phyloP scores from a whole-genome alignment of 2,797 vertebrate species.

The Myotis daubentonii region DNA sequence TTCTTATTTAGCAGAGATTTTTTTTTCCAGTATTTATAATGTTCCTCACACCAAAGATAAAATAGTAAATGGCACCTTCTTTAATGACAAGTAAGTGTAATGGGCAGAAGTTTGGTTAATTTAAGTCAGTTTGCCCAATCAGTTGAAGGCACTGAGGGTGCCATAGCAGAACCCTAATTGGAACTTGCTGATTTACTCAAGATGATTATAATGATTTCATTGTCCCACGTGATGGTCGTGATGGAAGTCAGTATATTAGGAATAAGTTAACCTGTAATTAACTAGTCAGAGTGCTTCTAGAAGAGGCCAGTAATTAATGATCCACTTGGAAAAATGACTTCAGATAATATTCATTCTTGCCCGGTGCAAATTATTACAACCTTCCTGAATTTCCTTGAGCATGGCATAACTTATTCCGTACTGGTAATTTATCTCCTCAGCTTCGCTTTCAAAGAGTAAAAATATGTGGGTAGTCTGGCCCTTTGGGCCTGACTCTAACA shows the following conservation, averaged over 20 bases:
- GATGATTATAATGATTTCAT: background rate
- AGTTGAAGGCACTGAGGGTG: background rate
- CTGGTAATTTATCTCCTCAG: background rate
- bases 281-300: background rate
- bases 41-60: background rate
- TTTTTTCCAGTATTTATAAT: background rate
- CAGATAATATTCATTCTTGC: background rate
- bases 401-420: background rate
- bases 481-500: background rate
- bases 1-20: background rate
- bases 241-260: background rate
- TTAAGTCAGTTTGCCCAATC: background rate
- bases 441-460: slow-evolving; percentile 39
- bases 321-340: background rate
- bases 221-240: background rate
- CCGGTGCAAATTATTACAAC: background rate
- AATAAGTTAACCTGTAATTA: slow-evolving; percentile 2
- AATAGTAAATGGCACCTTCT: background rate
- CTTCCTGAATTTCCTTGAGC: slow-evolving; percentile 41
- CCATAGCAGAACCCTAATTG: background rate
- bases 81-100: background rate
- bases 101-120: background rate
- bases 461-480: background rate
- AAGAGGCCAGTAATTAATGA: slow-evolving; percentile 33
- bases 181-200: background rate